Evolutionary conservation across 2,888 invertebrate genomes (phyloP), one percentile per base, ranked within the genome.

Genomic region (Spilosoma lubricipeda): DNA sequence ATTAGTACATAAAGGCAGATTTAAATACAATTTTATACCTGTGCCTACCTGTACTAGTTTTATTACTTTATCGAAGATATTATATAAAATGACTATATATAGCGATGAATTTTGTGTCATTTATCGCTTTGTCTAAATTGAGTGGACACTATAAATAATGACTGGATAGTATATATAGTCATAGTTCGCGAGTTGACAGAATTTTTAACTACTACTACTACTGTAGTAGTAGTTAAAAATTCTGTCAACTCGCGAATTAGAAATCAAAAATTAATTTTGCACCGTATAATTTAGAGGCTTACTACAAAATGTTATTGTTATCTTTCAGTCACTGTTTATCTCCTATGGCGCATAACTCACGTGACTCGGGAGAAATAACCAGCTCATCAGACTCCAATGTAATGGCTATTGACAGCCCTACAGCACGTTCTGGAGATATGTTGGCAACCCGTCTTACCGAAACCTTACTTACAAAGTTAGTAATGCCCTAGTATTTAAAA

Each of bases 391-490:
- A 89, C 56, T 83, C 87, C 9, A 78, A 84, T 68, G 63, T 67
- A 1, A 13, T 72, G 8, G 33, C 72, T 13, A 52, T 80, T 8
- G 48, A 48, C 52, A 73, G 42, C 13, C 70, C 82, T 0, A 20
- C 42, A 11, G 23, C 42, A 1, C n/a, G 74, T 4, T 0, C 70
- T 0, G 78, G 77, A 0, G 85, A 89, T 33, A 85, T 84, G 48
- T 84, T 85, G 4, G 74, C 81, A 0, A 20, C 83, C 2, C 84
- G 90, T 3, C 90, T 94, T 3, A 94, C 94, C 0, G 93, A 93
- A 69, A 73, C 86, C 1, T 75, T 92, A 30, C 82, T 94, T 1
- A 88, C 36, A 71, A 93, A 89, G 94, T 94, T 71, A 89, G 90
- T 89, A 76, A 73, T 65, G 15, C 9, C 18, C 13, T n/a, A 39